Evolutionary conservation across 1,140 invertebrate species (phyloP).

Genomic region (Tribolium castaneum): DNA sequence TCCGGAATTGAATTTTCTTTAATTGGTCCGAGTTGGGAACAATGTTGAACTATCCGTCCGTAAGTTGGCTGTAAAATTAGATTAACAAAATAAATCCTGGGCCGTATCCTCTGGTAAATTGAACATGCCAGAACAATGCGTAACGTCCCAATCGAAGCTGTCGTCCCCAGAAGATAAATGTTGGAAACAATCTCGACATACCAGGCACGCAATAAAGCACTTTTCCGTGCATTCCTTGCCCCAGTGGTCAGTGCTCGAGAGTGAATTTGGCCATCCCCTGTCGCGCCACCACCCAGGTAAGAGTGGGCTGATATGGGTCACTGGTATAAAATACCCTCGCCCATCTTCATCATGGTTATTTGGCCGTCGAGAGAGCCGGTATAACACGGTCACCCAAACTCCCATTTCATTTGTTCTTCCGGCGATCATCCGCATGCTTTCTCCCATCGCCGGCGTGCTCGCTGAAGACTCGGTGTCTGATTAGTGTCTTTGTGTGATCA

Average conservation of each 20-base stretch:
- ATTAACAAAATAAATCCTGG: constrained; percentile 21
- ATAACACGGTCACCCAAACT: constrained; percentile 48
- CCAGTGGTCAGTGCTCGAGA: not conserved
- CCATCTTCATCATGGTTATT: constrained; percentile 47
- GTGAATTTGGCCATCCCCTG: constrained; percentile 20
- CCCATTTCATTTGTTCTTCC: constrained; percentile 46
- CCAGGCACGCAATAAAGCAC: constrained; percentile 15
- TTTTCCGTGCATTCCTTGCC: constrained; percentile 8
- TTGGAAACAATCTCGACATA: constrained; percentile 15
- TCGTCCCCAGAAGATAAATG: constrained; percentile 19
- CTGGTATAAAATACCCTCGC: constrained; percentile 16
- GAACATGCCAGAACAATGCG: constrained; percentile 26
- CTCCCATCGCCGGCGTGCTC: not conserved
- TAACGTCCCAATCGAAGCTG: constrained; percentile 24
- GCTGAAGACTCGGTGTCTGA: not conserved
- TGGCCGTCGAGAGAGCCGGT: constrained; percentile 43
- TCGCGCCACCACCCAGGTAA: constrained; percentile 1
- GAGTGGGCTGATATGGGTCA: constrained; percentile 31
- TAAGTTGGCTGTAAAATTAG: not conserved
- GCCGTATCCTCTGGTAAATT: not conserved
- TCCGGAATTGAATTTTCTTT: not conserved
- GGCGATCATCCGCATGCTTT: constrained; percentile 30
- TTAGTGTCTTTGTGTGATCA: constrained; percentile 23
- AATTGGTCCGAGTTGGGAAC: not conserved
- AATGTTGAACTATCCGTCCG: not conserved